Evolutionary conservation across 2,888 invertebrate genomes (phyloP), one percentile per base, ranked within the genome.

Genomic region (Dusona sp.): DNA sequence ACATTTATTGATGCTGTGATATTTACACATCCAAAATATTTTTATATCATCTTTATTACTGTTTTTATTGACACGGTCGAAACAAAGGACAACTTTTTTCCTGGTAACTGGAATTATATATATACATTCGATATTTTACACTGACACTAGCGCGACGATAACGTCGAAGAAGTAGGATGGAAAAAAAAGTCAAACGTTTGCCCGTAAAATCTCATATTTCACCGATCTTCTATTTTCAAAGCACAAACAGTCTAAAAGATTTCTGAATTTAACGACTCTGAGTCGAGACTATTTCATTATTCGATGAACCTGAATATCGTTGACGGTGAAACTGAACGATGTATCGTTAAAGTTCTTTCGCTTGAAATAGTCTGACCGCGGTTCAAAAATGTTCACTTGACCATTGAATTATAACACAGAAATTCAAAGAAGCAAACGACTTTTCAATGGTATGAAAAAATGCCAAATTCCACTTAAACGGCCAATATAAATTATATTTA

Each of bases 171-270:
- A 36, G 38, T 19, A 75, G 67, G 13, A 42, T n/a, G 70, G 42
- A 77, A 51, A 57, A 57, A 77, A 48, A 70, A 68, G 48, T 65
- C 22, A n/a, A 57, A 51, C 51, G 79, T 25, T 45, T 78, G 74
- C 64, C 77, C 57, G 11, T 57, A 65, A 79, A 72, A 84, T 87
- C 86, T 88, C 87, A 64, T 61, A 79, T 86, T 88, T 84, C 84
- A 74, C 51, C 33, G 65, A 36, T 86, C 79, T 51, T 86, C 48
- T 75, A 48, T 86, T 83, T 86, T 83, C 54, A 45, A 86, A 88
- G 86, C 78, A 86, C 61, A 78, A 54, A 45, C 36, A 29, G 45
- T 54, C 45, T 33, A 22, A 80, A 79, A 74, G 22, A 13, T 57
- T 61, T 79, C 51, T 65, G 6, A 51, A 72, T 80, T 85, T 87